These are phyloP conservation scores for Poeciliopsis paucimaculata DNA, from an alignment of 2,797 vertebrate genomes.

Conservation along the genomic window DNA sequence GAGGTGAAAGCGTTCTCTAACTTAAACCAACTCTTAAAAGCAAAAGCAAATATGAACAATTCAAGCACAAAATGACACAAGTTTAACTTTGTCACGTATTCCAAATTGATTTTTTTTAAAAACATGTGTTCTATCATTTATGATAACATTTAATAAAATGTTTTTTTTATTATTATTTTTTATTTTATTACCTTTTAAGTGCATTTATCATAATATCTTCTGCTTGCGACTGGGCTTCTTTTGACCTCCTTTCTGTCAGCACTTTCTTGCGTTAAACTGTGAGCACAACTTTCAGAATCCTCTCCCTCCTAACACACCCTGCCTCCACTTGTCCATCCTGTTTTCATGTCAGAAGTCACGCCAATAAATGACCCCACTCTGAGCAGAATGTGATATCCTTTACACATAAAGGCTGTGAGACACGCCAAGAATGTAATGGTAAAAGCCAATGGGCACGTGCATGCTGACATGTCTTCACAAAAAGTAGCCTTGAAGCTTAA, in stretches of 20 bases:
- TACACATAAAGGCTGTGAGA: conserved; percentile 39
- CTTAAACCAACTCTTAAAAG: background rate
- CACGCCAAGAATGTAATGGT: conserved; percentile 51
- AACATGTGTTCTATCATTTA: background rate
- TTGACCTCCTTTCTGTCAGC: conserved; percentile 7
- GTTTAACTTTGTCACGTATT: background rate
- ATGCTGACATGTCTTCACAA: conserved; percentile 7
- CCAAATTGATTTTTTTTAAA: background rate
- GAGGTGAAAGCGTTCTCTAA: background rate
- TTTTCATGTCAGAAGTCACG: conserved; percentile 55
- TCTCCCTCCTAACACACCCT: background rate
- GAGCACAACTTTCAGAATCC: conserved; percentile 18
- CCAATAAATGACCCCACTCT: conserved; percentile 37
- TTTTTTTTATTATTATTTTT: background rate
- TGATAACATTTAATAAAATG: background rate
- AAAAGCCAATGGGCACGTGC: conserved; percentile 45
- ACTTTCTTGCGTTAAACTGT: conserved; percentile 22
- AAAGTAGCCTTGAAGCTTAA: background rate
- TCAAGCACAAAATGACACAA: background rate
- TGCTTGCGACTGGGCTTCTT: conserved; percentile 17
- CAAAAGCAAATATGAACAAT: background rate
- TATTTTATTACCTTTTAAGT: background rate
- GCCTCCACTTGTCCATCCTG: conserved; percentile 18
- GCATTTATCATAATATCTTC: background rate
- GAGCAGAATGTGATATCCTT: conserved; percentile 45